phyloP scores from a whole-genome alignment of 2,113 vertebrate genomes.

The Brachyistius frenatus region DNA sequence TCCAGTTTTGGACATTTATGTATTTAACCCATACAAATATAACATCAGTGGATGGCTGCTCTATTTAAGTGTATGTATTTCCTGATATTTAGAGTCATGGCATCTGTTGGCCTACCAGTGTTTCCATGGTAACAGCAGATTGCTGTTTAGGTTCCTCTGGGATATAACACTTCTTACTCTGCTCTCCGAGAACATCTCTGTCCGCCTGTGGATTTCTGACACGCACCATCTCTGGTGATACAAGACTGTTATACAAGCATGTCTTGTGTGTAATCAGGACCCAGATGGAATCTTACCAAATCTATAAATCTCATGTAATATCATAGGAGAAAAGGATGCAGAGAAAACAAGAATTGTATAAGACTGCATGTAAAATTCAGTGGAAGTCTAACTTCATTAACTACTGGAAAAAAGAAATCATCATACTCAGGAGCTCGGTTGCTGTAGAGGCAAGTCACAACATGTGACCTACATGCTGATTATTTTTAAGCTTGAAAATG shows the following conservation, averaged over 20 bases:
- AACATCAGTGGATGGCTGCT: background rate
- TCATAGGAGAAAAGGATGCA: background rate
- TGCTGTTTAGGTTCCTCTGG: constrained; percentile 45
- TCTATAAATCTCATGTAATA: background rate
- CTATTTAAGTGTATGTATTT: background rate
- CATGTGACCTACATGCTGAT: too few relatives aligned
- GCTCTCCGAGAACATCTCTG: constrained; percentile 24
- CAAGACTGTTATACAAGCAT: constrained; percentile 7
- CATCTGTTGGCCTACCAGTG: constrained; percentile 47
- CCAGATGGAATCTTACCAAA: background rate
- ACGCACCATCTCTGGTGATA: constrained; percentile 13
- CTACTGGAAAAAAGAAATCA: background rate
- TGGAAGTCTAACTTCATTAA: background rate
- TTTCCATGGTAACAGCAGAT: constrained; percentile 64
- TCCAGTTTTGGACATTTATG: background rate
- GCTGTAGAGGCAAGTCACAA: too few relatives aligned
- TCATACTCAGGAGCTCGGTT: too few relatives aligned
- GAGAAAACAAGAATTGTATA: background rate
- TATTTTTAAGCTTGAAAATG: too few relatives aligned
- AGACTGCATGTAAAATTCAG: background rate
- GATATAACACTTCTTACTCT: constrained; percentile 34
- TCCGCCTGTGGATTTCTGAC: constrained; percentile 20
- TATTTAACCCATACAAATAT: background rate
- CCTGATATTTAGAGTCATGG: constrained; percentile 27
- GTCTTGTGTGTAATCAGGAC: background rate